A percentile compares a stretch with the other conserved stretches of the same genome.
Evolutionary conservation across 2,797 vertebrate genomes (phyloP).

Genomic region (Sciaenops ocellatus): DNA sequence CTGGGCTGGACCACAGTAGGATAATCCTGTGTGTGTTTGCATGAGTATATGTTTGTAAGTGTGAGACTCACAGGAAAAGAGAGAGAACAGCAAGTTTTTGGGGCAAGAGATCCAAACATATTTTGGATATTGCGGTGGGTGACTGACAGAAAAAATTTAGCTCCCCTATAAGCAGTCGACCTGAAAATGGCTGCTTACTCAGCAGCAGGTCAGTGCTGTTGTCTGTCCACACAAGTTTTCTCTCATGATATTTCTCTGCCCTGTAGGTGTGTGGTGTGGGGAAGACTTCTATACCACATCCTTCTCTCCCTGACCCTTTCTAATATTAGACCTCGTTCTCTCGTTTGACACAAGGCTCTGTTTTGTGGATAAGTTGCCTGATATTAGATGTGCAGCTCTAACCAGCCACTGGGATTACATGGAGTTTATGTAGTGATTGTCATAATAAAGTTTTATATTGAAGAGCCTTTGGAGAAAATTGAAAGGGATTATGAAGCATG

Average conservation of each 20-base stretch:
- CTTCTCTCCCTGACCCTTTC: constrained; percentile 34
- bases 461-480: constrained; percentile 54
- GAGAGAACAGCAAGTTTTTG: constrained; percentile 20
- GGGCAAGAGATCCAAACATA: constrained; percentile 32
- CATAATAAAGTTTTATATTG: constrained; percentile 55
- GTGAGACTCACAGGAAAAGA: constrained; percentile 40
- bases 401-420: constrained; percentile 41
- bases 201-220: constrained; percentile 48
- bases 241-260: constrained; percentile 39
- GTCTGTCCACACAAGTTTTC: constrained; percentile 22
- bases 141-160: constrained; percentile 45
- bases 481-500: constrained; percentile 13
- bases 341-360: constrained; percentile 15
- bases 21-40: constrained; percentile 54
- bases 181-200: constrained; percentile 46
- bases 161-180: constrained; percentile 27
- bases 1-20: constrained; percentile 36
- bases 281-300: constrained; percentile 43
- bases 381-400: constrained; percentile 43
- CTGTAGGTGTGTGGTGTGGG: constrained; percentile 28
- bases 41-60: constrained; percentile 32
- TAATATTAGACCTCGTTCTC: constrained; percentile 39
- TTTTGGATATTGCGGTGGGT: constrained; percentile 51
- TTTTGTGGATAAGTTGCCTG: constrained; percentile 30
- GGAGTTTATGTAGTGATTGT: constrained; percentile 44